Evolutionary conservation across 2,888 invertebrate species (phyloP), one percentile per base, ranked within the genome.

Genomic region (Heteropelma amictum): DNA sequence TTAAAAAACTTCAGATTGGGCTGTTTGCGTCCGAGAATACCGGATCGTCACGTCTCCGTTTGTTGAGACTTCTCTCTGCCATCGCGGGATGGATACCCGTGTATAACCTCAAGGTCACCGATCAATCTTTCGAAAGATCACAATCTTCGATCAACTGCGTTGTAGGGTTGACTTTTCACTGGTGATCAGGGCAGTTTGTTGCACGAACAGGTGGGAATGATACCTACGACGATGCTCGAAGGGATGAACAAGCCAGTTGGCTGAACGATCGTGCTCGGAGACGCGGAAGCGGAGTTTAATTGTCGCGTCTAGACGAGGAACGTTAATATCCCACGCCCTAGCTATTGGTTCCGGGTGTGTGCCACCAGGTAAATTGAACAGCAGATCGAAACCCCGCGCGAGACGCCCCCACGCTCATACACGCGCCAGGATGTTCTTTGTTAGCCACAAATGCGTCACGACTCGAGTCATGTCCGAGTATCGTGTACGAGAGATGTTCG

Each of bases 371-470:
- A 75, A 76, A 77, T 72, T 75, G 72, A 78, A 78, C 65, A 49
- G 77, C n/a, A n/a, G n/a, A 71, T 69, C 68, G 30, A 63, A 77
- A 67, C 53, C 64, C 58, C 71, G 40, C 38, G 33, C 56, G 61
- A 7, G 23, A 8, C 4, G 35, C 40, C 42, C 49, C n/a, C n/a
- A n/a, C n/a, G n/a, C n/a, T 47, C 47, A 38, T 61, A 54, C n/a
- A 28, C 58, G 61, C 70, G 64, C 72, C 78, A 80, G 81, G 80
- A 81, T 81, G 79, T 83, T 81, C 81, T 83, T 82, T 82, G 82
- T 81, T 81, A 80, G 65, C 70, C 64, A 80, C 76, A 78, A 79
- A 80, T 76, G 77, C 72, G 68, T 71, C 72, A 70, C 70, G 19
- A 51, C 51, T 45, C 53, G 35, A 14, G 45, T 26, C 54, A 19